Conservation (phyloP, 2,888 invertebrate genomes). For the Drosophila diplacantha region DNA sequence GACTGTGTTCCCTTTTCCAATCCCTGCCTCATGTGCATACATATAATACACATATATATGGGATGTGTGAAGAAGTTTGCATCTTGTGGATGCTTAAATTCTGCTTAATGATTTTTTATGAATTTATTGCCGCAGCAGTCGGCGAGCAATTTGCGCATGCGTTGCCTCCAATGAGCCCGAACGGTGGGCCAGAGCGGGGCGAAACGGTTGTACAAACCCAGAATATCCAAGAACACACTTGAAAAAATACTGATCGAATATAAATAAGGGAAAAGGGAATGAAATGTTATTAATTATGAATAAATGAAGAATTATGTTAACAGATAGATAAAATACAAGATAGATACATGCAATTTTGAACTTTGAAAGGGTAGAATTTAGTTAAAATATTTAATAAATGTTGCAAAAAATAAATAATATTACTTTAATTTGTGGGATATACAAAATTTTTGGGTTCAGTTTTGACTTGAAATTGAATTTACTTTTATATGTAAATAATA, state of each 20-base stretch:
- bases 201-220: slow-evolving; percentile 3
- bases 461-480: neutral
- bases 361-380: neutral
- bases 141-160: slow-evolving; percentile 67
- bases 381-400: neutral
- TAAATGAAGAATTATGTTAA: neutral
- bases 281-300: neutral
- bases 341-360: neutral
- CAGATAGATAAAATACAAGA: neutral
- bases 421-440: neutral
- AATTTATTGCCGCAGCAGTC: slow-evolving; percentile 67
- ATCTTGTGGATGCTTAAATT: slow-evolving; percentile 47
- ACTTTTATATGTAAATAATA: neutral
- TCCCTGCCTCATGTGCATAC: slow-evolving; percentile 6
- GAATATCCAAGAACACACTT: slow-evolving; percentile 50
- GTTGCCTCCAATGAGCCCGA: slow-evolving; percentile 68
- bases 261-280: neutral
- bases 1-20: slow-evolving; percentile 10
- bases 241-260: slow-evolving; percentile 36
- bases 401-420: fast-evolving
- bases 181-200: slow-evolving; percentile 20
- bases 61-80: slow-evolving; percentile 33
- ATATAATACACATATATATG: neutral
- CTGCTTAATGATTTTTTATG: slow-evolving; percentile 69
- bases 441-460: neutral